Evolutionary conservation across 1,140 invertebrate genomes (phyloP).

Genomic region (Tetragonula clypearis): DNA sequence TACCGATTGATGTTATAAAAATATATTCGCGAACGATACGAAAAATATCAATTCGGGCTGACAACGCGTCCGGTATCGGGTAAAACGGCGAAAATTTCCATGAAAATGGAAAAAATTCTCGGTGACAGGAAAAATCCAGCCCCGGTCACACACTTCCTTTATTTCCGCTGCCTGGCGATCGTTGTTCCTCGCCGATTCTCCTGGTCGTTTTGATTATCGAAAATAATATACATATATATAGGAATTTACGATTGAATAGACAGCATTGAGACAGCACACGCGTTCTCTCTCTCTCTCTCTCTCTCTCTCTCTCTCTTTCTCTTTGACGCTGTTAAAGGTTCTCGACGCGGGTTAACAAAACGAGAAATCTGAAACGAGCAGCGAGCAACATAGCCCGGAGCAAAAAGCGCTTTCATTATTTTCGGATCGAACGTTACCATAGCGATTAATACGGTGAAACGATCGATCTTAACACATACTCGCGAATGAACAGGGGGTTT

Average conservation of each 20-base stretch:
- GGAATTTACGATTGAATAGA: not conserved
- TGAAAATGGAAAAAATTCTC: constrained; percentile 10
- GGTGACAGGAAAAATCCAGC: not conserved
- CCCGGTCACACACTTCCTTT: not conserved
- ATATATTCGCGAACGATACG: no score
- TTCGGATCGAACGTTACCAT: not conserved
- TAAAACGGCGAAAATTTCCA: not conserved
- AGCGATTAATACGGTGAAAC: not conserved
- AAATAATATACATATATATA: not conserved
- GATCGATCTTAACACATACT: not conserved
- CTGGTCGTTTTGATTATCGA: not conserved
- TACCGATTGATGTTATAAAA: constrained; percentile 2
- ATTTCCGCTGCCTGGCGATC: not conserved
- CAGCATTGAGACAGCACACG: no score
- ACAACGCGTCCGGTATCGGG: not conserved
- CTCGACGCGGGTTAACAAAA: not conserved
- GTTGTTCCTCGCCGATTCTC: not conserved
- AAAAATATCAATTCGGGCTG: not conserved
- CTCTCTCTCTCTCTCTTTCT: no score
- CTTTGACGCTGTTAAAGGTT: not conserved
- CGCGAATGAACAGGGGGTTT: not conserved
- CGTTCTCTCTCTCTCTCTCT: no score
- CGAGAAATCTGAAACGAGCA: not conserved
- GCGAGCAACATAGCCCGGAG: no score
- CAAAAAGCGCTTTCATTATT: constrained; percentile 6